A percentile compares a stretch with the other conserved stretches of the same genome.
Conservation (phyloP, 2,113 vertebrate species). For the Crotalus helleri region DNA sequence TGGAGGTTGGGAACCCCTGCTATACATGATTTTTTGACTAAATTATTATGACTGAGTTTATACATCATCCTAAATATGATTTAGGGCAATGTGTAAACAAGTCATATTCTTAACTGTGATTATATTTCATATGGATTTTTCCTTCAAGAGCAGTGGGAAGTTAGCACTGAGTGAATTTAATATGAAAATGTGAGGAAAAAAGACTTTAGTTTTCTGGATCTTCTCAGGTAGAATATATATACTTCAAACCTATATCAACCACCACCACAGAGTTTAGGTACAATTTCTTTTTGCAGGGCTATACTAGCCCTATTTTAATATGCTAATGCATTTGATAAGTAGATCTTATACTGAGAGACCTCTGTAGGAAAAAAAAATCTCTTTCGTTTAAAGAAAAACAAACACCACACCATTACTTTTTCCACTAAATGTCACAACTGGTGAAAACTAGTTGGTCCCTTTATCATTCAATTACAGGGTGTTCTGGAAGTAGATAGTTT, state of each 20-base stretch:
- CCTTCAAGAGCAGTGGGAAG: constrained; percentile 56
- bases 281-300: constrained; percentile 41
- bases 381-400: background rate
- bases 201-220: background rate
- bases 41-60: background rate
- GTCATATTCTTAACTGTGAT: constrained; percentile 65
- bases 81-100: background rate
- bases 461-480: background rate
- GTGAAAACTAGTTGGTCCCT: background rate
- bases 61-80: background rate
- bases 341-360: background rate
- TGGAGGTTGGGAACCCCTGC: background rate
- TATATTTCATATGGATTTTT: constrained; percentile 67
- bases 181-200: constrained; percentile 55
- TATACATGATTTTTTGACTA: background rate
- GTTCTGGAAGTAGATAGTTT: background rate
- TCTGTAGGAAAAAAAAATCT: background rate
- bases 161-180: constrained; percentile 50
- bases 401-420: background rate
- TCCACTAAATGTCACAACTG: background rate
- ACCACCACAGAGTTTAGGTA: constrained; percentile 29
- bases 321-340: background rate
- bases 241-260: constrained; percentile 56
- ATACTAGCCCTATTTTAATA: background rate
- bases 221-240: constrained; percentile 19